phyloP scores from a whole-genome alignment of 53 echinoderm and acorn worm species.

The Zoroaster sp. region DNA sequence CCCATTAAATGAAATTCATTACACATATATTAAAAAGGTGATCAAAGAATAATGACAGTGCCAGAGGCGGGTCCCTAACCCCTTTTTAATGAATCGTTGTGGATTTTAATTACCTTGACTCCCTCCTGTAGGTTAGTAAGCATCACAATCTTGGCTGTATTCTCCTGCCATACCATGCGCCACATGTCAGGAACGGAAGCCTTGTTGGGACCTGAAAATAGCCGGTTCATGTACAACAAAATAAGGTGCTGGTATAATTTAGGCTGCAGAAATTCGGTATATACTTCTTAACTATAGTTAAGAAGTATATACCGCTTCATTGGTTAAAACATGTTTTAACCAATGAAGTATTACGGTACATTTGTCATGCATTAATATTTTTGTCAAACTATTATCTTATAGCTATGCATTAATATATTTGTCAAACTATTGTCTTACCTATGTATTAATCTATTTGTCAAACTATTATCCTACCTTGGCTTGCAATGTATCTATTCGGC shows the following conservation, averaged over 20 bases:
- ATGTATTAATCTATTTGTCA: not conserved
- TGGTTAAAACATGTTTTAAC: not conserved
- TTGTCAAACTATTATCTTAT: too few relatives aligned
- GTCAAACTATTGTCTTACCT: not conserved
- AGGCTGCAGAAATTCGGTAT: not conserved
- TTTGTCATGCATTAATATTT: too few relatives aligned
- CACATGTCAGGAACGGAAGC: constrained; percentile 19
- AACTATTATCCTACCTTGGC: not conserved
- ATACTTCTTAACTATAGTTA: not conserved
- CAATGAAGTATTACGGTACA: not conserved
- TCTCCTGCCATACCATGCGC: constrained; percentile 35
- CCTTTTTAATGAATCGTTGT: not conserved
- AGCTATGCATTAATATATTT: too few relatives aligned
- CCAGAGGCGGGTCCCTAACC: not conserved
- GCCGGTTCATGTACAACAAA: not conserved
- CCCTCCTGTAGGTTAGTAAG: constrained; percentile 16
- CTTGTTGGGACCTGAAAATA: not conserved
- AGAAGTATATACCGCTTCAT: too few relatives aligned
- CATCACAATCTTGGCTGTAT: constrained; percentile 21
- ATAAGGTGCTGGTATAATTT: not conserved
- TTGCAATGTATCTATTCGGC: not conserved
- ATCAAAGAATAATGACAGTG: not conserved
- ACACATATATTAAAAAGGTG: not conserved
- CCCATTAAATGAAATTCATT: not conserved
- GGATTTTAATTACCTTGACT: not conserved